These are phyloP conservation scores for Colletes collaris DNA, from an alignment of 2,888 invertebrate genomes.

Conservation along the genomic window DNA sequence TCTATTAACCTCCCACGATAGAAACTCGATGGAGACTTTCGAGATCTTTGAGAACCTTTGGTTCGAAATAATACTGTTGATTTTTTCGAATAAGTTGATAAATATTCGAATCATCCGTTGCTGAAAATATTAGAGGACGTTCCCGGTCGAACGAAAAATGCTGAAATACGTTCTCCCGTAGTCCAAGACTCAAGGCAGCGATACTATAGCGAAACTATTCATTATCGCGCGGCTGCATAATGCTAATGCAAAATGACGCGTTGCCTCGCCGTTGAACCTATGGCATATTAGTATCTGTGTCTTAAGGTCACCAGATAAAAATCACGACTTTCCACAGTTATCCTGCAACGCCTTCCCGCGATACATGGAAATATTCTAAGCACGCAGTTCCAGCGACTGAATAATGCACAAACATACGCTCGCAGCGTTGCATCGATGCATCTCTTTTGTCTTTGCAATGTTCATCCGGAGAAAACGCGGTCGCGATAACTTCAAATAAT, in stretches of 20 bases:
- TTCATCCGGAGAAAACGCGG: no score
- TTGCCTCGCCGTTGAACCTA: slow-evolving; percentile 20
- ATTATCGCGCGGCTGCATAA: slow-evolving; percentile 9
- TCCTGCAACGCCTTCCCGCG: slow-evolving; percentile 25
- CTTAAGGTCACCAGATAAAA: slow-evolving; percentile 21
- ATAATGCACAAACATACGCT: background rate
- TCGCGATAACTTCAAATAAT: no score
- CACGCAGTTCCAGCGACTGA: background rate
- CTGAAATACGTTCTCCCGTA: no score
- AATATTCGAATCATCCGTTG: no score
- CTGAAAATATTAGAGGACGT: no score
- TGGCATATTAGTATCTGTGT: slow-evolving; percentile 37
- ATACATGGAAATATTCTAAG: slow-evolving; percentile 14
- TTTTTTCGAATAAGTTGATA: no score
- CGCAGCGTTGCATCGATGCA: background rate
- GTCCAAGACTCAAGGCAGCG: no score
- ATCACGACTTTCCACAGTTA: slow-evolving; percentile 35
- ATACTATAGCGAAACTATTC: no score
- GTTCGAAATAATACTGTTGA: no score
- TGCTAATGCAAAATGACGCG: slow-evolving; percentile 29
- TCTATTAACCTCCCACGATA: no score
- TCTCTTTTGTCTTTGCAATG: background rate
- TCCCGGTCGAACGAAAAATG: background rate
- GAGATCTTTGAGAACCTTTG: no score
- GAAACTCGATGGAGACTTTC: no score